Evolutionary conservation across 2,113 vertebrate genomes (phyloP).

Genomic region (Colaptes auratus): DNA sequence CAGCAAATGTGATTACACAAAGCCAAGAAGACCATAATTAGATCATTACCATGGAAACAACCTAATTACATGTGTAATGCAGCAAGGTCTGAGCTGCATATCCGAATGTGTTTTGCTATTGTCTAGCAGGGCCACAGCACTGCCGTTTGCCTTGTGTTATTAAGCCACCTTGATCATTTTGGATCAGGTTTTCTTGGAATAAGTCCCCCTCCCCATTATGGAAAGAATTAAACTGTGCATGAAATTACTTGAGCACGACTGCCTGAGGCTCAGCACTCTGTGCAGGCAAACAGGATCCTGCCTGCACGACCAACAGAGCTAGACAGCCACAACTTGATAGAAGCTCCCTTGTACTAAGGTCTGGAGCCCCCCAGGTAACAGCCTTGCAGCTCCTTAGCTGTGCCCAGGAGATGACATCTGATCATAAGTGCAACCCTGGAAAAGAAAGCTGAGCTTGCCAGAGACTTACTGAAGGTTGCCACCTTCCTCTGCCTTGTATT

Average conservation of each 20-base stretch:
- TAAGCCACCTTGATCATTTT: constrained; percentile 66
- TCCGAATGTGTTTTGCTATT: constrained; percentile 76
- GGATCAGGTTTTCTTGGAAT: constrained; percentile 30
- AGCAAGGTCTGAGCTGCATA: constrained; percentile 73
- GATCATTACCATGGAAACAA: constrained; percentile 88
- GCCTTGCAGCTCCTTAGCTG: not conserved
- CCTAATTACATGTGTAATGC: constrained; percentile 85
- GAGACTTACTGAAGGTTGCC: not conserved
- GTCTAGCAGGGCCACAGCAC: constrained; percentile 65
- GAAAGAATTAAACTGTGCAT: constrained; percentile 32
- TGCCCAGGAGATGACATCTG: not conserved
- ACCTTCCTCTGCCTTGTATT: not conserved
- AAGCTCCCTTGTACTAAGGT: not conserved
- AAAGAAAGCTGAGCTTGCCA: not conserved
- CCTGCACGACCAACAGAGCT: not conserved
- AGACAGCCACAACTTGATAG: not conserved
- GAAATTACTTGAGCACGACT: not conserved
- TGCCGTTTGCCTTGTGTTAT: constrained; percentile 48
- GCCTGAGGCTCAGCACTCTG: not conserved
- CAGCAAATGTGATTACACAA: constrained; percentile 84
- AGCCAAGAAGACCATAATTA: constrained; percentile 84
- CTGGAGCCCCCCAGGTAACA: not conserved
- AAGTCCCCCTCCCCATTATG: not conserved
- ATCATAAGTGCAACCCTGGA: not conserved
- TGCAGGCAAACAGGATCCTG: not conserved